phyloP scores from a whole-genome alignment of 2,888 invertebrate species.

The Diarsia mendica region DNA sequence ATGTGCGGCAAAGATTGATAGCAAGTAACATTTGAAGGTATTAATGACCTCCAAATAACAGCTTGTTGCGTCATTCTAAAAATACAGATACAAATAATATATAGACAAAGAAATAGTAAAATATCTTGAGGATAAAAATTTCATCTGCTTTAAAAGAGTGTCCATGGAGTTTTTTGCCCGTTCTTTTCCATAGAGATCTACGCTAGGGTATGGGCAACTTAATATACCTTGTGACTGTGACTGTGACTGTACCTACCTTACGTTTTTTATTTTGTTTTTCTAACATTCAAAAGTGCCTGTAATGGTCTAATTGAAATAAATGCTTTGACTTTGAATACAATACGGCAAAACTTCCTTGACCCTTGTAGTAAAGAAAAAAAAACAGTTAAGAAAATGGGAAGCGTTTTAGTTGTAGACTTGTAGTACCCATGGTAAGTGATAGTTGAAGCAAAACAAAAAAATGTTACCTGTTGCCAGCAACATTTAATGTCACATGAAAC shows the following conservation, averaged over 20 bases:
- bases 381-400: background rate
- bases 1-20: background rate
- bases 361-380: too few species aligned
- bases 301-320: too few species aligned
- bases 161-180: too few species aligned
- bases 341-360: background rate
- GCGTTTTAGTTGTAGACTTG: background rate
- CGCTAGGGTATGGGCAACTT: too few species aligned
- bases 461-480: background rate
- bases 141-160: too few species aligned
- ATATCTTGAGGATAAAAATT: too few species aligned
- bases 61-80: background rate
- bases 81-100: background rate
- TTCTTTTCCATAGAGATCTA: too few species aligned
- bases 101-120: background rate
- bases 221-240: too few species aligned
- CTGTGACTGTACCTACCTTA: too few species aligned
- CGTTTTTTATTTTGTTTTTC: too few species aligned
- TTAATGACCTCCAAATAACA: background rate
- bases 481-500: background rate
- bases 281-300: too few species aligned
- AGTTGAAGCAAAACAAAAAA: background rate
- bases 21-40: background rate
- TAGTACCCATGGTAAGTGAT: background rate
- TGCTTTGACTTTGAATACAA: too few species aligned